These are phyloP conservation scores for Malurus splendens DNA, from an alignment of 2,797 vertebrate species.

Conservation along the genomic window DNA sequence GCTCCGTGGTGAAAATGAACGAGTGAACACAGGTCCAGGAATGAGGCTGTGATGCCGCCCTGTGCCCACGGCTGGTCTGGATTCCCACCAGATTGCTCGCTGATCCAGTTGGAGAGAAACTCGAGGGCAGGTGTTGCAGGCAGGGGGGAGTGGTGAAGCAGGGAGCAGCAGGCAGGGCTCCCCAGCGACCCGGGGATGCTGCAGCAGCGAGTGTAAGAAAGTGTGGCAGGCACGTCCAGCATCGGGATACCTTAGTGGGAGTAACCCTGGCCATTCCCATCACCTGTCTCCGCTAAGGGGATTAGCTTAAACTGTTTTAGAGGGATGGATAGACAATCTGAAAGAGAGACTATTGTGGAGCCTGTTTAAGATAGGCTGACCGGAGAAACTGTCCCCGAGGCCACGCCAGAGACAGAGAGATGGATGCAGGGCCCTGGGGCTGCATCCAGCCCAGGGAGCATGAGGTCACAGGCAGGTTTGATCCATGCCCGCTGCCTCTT, in stretches of 20 bases:
- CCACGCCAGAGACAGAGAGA: background rate
- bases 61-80: rapidly evolving
- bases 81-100: rapidly evolving
- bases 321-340: background rate
- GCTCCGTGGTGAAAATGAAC: background rate
- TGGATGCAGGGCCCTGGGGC: rapidly evolving
- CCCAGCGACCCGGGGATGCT: background rate
- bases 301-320: background rate
- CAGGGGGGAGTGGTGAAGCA: background rate
- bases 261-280: background rate
- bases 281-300: rapidly evolving
- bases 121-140: background rate
- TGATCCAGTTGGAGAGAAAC: rapidly evolving
- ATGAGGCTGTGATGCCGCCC: background rate
- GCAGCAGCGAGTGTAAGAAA: background rate
- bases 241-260: background rate
- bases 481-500: background rate
- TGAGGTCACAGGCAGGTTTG: rapidly evolving
- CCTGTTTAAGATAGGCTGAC: background rate
- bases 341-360: background rate
- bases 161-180: background rate
- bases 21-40: rapidly evolving
- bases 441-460: rapidly evolving
- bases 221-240: rapidly evolving
- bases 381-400: background rate